These are phyloP conservation scores for Carlito syrichta DNA, from an alignment of 2,113 vertebrate genomes.

Conservation along the genomic window DNA sequence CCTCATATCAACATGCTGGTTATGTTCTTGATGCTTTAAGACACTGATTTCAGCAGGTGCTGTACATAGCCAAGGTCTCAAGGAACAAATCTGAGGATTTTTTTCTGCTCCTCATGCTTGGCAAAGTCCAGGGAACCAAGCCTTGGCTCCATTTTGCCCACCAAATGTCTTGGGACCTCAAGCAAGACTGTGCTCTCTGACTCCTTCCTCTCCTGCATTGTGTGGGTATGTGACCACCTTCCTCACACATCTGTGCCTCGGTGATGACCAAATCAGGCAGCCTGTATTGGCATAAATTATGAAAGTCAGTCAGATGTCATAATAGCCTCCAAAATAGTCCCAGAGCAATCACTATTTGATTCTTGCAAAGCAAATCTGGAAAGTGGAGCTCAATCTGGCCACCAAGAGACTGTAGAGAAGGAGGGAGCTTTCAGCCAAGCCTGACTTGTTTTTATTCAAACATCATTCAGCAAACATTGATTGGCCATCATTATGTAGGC, in stretches of 20 bases:
- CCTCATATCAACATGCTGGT: rapidly evolving
- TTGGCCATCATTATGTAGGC: background rate
- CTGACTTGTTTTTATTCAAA: background rate
- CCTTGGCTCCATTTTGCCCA: background rate
- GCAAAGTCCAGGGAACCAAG: too few relatives aligned
- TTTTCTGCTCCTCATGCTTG: rapidly evolving
- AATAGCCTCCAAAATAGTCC: background rate
- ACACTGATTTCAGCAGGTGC: background rate
- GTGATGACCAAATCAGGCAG: background rate
- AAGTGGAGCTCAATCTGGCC: background rate
- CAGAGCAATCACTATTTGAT: background rate
- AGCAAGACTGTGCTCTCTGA: background rate
- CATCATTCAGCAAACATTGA: background rate
- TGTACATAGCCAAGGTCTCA: rapidly evolving
- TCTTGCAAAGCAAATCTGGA: background rate
- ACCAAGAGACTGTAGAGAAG: background rate
- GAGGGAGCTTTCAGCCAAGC: background rate
- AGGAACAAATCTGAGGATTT: background rate
- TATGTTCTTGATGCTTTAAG: background rate
- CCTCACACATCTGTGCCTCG: rapidly evolving
- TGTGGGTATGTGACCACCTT: too few relatives aligned
- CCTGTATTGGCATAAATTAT: background rate
- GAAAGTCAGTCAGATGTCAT: background rate
- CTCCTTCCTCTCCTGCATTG: background rate
- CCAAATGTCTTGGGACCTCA: background rate